Evolutionary conservation across 2,113 vertebrate species (phyloP).

Genomic region (Kryptolebias marmoratus): DNA sequence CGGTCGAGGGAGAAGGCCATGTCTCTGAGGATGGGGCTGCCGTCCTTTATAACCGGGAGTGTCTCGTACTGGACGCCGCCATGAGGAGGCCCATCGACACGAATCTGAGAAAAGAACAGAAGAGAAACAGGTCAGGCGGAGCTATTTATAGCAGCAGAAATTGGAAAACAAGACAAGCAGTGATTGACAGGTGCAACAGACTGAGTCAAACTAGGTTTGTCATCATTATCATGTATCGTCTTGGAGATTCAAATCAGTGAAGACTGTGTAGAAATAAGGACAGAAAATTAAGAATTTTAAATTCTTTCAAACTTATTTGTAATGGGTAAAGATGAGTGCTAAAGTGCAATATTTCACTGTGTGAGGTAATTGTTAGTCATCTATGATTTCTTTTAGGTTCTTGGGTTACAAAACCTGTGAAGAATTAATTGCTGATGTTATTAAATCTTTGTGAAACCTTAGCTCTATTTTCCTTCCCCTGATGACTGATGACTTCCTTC

Average conservation of each 20-base stretch:
- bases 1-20: slow-evolving; percentile 94
- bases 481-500: slow-evolving; percentile 46
- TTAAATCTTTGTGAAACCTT: slow-evolving; percentile 61
- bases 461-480: slow-evolving; percentile 59
- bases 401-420: slow-evolving; percentile 53
- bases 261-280: neutral
- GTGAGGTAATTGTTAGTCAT: slow-evolving; percentile 13
- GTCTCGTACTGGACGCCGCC: slow-evolving; percentile 95
- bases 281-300: neutral
- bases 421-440: slow-evolving; percentile 48
- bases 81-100: slow-evolving; percentile 92
- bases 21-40: slow-evolving; percentile 90
- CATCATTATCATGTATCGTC: slow-evolving; percentile 15
- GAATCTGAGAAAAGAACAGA: slow-evolving; percentile 84
- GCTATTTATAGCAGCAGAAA: slow-evolving; percentile 60
- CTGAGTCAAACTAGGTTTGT: slow-evolving; percentile 24
- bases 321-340: neutral
- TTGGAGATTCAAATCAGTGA: slow-evolving; percentile 6
- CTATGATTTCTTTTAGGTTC: slow-evolving; percentile 5
- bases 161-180: slow-evolving; percentile 4
- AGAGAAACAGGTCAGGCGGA: slow-evolving; percentile 39
- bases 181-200: slow-evolving; percentile 52
- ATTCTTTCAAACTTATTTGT: neutral
- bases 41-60: slow-evolving; percentile 89
- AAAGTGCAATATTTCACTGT: neutral